Base-by-base conservation (phyloP, 1,140 invertebrate species). In the Zaprionus kolodkinae region DNA sequence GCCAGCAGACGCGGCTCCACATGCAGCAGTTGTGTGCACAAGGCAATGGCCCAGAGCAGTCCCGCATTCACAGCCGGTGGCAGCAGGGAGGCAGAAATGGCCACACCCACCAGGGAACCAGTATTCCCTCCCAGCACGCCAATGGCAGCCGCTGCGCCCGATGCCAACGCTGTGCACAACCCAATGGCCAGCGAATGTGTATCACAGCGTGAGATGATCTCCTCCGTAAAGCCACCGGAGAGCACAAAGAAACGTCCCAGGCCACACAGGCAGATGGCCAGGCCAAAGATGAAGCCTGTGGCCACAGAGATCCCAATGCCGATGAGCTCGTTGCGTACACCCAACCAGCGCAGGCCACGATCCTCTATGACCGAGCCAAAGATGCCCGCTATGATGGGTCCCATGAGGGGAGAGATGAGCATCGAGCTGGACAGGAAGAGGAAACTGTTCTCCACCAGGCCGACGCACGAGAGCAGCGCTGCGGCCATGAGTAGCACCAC, bases 391-490 rank as follows among this genome's bases (percentile, higher is more conserved):
- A 96, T 94, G 36, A 97, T 95, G 2, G 96, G 96, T 35, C 95
- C 95, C 96, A 97, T 96, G 7, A 97, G 92, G 1, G 96, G 96
- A 0, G 96, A 96, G 35, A 96, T 95, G 6, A 97, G 93, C 96
- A 97, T 97, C 80, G 95, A 96, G 61, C 96, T 96, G 2, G 96
- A 95, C 3, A 96, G 87, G 68, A 94, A 93, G 5, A 96, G 94
- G 30, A 94, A 95, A 72, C 95, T 97, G 89, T 96, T 96, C 89
- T 97, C 97, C 6, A 96, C 94, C 21, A 97, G 93, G 6, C 97
- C 96, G 38, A 97, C 93, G 35, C 95, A 94, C n/a, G 94, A 94
- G 0, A 94, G 87, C 57, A 94, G 94, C 86, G 95, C 95, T 7
- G 96, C 96, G 0, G 96, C 93, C 15, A 96, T 84, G 0, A 96